A percentile compares a stretch with the other conserved stretches of the same genome.
phyloP scores from a whole-genome alignment of 1,140 invertebrate genomes.

The Drosophila takahashii region DNA sequence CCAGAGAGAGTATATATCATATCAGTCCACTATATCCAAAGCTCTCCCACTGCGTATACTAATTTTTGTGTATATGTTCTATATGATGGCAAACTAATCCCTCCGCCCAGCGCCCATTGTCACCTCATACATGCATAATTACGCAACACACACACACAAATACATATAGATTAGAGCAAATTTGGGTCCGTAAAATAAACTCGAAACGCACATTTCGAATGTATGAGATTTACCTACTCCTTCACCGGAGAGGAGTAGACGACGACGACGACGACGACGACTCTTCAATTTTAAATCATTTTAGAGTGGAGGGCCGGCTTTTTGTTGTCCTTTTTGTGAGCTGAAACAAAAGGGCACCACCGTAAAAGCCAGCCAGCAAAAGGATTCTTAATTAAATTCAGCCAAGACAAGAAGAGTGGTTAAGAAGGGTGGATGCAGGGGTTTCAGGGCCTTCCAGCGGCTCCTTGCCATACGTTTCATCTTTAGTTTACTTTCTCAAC shows the following conservation, averaged over 20 bases:
- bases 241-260: background rate
- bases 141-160: slow-evolving; percentile 42
- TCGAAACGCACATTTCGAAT: slow-evolving; percentile 53
- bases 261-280: background rate
- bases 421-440: slow-evolving; percentile 24
- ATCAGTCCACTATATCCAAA: slow-evolving; percentile 2
- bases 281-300: slow-evolving; percentile 52
- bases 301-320: slow-evolving; percentile 31
- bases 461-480: slow-evolving; percentile 43
- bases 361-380: slow-evolving; percentile 59
- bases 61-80: slow-evolving; percentile 60
- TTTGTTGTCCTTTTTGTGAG: slow-evolving; percentile 68
- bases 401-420: slow-evolving; percentile 64
- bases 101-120: slow-evolving; percentile 7
- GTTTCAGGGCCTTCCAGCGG: background rate
- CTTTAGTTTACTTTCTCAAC: slow-evolving; percentile 52
- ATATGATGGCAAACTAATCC: slow-evolving; percentile 56
- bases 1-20: slow-evolving; percentile 10
- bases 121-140: slow-evolving; percentile 52
- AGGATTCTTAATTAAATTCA: slow-evolving; percentile 81
- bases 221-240: slow-evolving; percentile 28
- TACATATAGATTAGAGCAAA: slow-evolving; percentile 38
- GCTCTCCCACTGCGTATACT: slow-evolving; percentile 20
- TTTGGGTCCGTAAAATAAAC: slow-evolving; percentile 33
- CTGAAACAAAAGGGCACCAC: slow-evolving; percentile 52